A percentile compares a stretch with the other conserved stretches of the same genome.
Evolutionary conservation across 2,113 vertebrate species (phyloP).

Genomic region (Brevimyrus niger): DNA sequence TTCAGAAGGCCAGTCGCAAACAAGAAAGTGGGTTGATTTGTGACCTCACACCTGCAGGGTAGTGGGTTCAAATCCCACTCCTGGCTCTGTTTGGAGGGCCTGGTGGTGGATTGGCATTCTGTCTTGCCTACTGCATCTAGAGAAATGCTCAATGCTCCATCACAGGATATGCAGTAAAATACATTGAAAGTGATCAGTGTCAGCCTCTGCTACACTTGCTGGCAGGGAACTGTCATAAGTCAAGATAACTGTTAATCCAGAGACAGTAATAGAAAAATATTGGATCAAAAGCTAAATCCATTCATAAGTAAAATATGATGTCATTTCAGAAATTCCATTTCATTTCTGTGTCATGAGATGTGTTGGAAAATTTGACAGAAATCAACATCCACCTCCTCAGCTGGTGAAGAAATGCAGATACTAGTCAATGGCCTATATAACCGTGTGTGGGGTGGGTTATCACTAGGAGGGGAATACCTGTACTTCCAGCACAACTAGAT

Average conservation of each 20-base stretch:
- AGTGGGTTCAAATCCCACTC: background rate
- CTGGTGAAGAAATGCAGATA: background rate
- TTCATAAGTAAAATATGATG: background rate
- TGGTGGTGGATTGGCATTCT: background rate
- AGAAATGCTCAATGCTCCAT: background rate
- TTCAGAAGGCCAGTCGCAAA: background rate
- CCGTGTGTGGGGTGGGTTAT: background rate
- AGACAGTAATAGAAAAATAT: background rate
- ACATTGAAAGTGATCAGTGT: background rate
- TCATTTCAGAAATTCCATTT: background rate
- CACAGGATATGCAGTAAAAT: background rate
- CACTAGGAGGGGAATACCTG: background rate
- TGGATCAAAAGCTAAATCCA: background rate
- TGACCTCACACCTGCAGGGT: background rate
- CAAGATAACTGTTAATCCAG: background rate
- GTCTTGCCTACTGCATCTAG: background rate
- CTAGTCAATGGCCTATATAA: background rate
- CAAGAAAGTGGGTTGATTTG: background rate
- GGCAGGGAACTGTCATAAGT: background rate
- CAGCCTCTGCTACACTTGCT: background rate
- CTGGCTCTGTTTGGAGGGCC: background rate
- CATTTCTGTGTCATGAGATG: background rate
- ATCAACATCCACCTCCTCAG: background rate
- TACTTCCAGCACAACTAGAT: background rate
- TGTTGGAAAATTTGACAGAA: background rate